These are phyloP conservation scores for Hedya salicella DNA, from an alignment of 2,888 invertebrate genomes.

Conservation along the genomic window DNA sequence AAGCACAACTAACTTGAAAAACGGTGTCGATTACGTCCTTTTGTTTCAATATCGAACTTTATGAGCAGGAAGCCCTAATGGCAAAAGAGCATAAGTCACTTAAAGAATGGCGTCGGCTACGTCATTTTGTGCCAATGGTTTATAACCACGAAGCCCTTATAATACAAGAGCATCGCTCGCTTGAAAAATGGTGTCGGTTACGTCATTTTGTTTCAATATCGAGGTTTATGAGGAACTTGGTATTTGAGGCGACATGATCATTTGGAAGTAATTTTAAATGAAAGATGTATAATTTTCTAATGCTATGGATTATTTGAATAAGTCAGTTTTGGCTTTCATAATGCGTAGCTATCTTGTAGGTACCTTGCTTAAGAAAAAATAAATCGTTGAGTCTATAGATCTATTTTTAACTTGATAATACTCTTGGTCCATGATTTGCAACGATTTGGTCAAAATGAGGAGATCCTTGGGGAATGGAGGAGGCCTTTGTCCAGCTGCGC, in stretches of 20 bases:
- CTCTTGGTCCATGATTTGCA: no score
- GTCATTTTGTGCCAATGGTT: not conserved
- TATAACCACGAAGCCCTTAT: not conserved
- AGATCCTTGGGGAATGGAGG: no score
- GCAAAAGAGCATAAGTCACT: not conserved
- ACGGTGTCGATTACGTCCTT: not conserved
- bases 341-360: no score
- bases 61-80: not conserved
- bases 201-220: not conserved
- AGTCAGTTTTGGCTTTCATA: no score
- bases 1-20: not conserved
- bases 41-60: not conserved
- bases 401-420: no score
- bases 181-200: not conserved
- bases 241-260: constrained; percentile 3
- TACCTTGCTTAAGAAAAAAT: no score
- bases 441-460: no score
- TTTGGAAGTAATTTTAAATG: not conserved
- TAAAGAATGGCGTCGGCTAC: not conserved
- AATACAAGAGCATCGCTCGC: not conserved
- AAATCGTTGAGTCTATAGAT: no score
- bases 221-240: constrained; percentile 6
- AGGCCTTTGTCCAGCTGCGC: no score
- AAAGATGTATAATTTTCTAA: not conserved
- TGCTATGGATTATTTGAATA: not conserved